A percentile compares a stretch with the other conserved stretches of the same genome.
Evolutionary conservation across 2,797 vertebrate species (phyloP).

Genomic region (Coregonus suidteri): DNA sequence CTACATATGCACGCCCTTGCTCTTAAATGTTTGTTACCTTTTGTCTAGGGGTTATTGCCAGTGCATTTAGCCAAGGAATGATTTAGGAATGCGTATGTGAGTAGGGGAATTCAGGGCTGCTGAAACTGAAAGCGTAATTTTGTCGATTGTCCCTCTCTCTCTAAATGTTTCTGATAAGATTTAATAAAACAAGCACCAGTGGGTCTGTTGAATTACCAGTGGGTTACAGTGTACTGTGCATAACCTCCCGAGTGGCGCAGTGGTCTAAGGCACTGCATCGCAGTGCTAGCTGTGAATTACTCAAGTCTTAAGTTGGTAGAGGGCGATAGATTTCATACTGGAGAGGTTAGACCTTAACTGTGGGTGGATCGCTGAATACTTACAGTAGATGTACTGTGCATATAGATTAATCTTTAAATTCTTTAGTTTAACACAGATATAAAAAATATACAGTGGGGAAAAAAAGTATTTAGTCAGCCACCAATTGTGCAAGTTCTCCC

Average conservation of each 20-base stretch:
- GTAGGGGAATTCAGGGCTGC: slow-evolving; percentile 41
- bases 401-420: not conserved
- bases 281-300: too few relatives aligned
- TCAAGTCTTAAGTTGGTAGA: slow-evolving; percentile 17
- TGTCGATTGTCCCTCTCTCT: not conserved
- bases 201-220: slow-evolving; percentile 15
- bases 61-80: slow-evolving; percentile 42
- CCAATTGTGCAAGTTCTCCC: too few relatives aligned
- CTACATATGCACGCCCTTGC: slow-evolving; percentile 14
- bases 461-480: too few relatives aligned
- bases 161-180: slow-evolving; percentile 21
- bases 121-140: slow-evolving; percentile 9
- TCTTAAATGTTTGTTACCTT: slow-evolving; percentile 43
- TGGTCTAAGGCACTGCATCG: too few relatives aligned
- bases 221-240: too few relatives aligned
- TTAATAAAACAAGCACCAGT: slow-evolving; percentile 25
- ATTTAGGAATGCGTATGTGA: slow-evolving; percentile 43
- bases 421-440: not conserved
- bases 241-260: too few relatives aligned
- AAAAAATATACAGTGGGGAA: too few relatives aligned
- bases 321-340: slow-evolving; percentile 15
- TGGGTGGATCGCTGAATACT: slow-evolving; percentile 9
- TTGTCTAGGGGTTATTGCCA: slow-evolving; percentile 37
- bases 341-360: slow-evolving; percentile 9
- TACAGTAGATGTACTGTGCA: not conserved